These are phyloP conservation scores for Barypeithes pellucidus DNA, from an alignment of 2,888 invertebrate species.

Conservation along the genomic window DNA sequence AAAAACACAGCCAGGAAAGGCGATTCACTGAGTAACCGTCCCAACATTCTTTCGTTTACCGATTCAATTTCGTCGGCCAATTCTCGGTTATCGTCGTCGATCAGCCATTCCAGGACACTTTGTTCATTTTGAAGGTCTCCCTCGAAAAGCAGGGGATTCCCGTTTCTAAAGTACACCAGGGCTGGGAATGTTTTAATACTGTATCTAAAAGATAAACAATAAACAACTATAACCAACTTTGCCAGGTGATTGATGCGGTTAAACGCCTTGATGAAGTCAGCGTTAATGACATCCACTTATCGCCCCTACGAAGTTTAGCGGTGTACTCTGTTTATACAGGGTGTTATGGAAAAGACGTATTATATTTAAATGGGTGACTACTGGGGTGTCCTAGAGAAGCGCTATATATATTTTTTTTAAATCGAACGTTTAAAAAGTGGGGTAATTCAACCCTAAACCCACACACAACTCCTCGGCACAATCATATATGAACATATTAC, in stretches of 20 bases:
- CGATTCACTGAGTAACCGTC: constrained; percentile 87
- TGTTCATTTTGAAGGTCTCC: constrained; percentile 94
- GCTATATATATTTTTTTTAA: too few relatives aligned
- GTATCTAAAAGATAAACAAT: constrained; percentile 73
- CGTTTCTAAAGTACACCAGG: constrained; percentile 90
- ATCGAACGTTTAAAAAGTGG: too few relatives aligned
- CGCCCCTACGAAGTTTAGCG: too few relatives aligned
- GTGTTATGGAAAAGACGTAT: too few relatives aligned
- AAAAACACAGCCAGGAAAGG: constrained; percentile 93
- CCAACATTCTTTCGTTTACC: constrained; percentile 92
- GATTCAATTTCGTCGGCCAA: constrained; percentile 95
- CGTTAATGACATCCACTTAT: neutral
- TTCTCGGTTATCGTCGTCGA: constrained; percentile 94
- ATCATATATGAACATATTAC: too few relatives aligned
- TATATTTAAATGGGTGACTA: too few relatives aligned
- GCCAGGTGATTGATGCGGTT: neutral
- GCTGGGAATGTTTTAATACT: constrained; percentile 96
- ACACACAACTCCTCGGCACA: too few relatives aligned
- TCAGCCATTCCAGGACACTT: constrained; percentile 92
- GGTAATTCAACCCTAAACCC: too few relatives aligned
- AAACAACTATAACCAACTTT: neutral
- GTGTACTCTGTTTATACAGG: neutral
- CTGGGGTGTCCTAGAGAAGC: too few relatives aligned
- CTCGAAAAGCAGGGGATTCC: constrained; percentile 91
- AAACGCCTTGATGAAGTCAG: neutral